Evolutionary conservation across 2,113 vertebrate species (phyloP), one percentile per base, ranked within the genome.

Genomic region (Engraulis encrasicolus): DNA sequence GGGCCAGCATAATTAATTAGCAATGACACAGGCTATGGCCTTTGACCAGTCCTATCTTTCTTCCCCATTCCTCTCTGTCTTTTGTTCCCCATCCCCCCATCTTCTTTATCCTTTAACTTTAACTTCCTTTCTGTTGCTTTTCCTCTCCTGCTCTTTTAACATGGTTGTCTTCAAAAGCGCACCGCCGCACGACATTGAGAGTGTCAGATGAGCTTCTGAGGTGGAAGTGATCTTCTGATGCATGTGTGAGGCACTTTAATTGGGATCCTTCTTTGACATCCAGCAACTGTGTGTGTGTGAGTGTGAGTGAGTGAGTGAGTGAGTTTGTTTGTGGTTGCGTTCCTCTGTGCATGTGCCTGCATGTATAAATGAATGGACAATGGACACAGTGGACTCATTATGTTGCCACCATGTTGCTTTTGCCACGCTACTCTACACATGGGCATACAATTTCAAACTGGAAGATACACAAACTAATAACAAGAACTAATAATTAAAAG

Each of bases 1-100:
- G 66, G 66, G 66, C 66, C 66, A 74, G 34, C 66, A 74, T 74
- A 74, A 74, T 74, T 74, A 74, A 74, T 74, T 74, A 74, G 66
- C 66, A 74, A 74, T 74, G 66, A 74, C 66, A 74, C 66, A 15
- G 31, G 66, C 23, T 36, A 34, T 14, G 34, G 1, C 66, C 66
- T 74, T 74, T 74, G 27, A 12, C 66, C 66, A 34, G 11, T 74
- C 58, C 34, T 74, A 74, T 74, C 23, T 74, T 12, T 34, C 66
- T 15, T 31, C 9, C 31, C 31, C 23, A 34, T 31, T 27, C 66
- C 66, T 12, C 3, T 45, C 40, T 3, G 40, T 45, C 34, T 31
- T 31, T 14, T 4, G 5, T 34, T 3, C 27, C 66, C 27, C 27
- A 31, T 4, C 27, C 27, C 23, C 58, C 7, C 66, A 31, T 74